Conservation (phyloP, 2,113 vertebrate species). For the Ctenomys sociabilis region DNA sequence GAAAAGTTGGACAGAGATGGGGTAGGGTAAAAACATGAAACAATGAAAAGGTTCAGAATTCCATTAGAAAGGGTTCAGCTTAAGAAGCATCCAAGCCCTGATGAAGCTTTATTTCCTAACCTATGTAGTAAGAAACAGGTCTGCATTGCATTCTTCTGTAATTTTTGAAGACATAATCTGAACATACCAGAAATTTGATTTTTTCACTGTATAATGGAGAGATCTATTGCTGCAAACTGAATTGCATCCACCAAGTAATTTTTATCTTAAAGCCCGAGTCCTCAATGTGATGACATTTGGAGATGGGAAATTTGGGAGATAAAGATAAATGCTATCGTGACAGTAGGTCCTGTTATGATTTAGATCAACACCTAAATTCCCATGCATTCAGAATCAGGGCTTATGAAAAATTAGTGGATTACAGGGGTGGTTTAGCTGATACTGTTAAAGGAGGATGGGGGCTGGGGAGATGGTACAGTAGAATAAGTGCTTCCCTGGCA, state of each 20-base stretch:
- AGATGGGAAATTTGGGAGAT: neutral
- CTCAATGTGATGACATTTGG: neutral
- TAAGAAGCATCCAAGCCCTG: neutral
- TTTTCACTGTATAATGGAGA: neutral
- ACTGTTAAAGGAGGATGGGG: neutral
- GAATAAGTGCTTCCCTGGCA: too few relatives aligned
- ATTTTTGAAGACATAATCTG: neutral
- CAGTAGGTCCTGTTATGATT: neutral
- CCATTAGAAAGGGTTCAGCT: neutral
- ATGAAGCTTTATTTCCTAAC: neutral
- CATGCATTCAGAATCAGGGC: neutral
- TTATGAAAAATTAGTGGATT: neutral
- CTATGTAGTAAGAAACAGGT: neutral
- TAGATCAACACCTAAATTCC: neutral
- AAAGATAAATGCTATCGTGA: neutral
- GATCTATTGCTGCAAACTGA: neutral
- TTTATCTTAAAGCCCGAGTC: neutral
- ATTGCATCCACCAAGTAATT: neutral
- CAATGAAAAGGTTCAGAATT: neutral
- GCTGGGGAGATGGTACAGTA: too few relatives aligned
- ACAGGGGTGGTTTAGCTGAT: neutral
- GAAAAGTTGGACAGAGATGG: neutral
- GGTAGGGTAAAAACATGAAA: neutral
- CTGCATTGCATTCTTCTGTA: neutral
- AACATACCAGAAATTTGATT: neutral